These are phyloP conservation scores for Telmatherina bonti DNA, from an alignment of 2,797 vertebrate species.

Conservation along the genomic window DNA sequence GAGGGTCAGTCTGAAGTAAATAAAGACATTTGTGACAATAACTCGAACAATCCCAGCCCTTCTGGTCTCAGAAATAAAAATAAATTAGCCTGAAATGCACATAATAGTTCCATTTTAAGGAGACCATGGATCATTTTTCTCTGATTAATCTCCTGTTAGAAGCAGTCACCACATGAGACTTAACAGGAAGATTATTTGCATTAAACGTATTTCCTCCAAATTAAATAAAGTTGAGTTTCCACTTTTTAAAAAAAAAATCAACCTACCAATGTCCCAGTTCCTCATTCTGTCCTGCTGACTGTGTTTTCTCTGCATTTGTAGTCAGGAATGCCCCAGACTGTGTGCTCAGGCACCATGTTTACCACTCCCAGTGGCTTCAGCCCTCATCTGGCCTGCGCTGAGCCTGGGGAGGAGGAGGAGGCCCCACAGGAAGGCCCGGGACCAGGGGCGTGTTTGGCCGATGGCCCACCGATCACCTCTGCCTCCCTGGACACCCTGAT, in stretches of 20 bases:
- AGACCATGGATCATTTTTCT: neutral
- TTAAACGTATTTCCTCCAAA: neutral
- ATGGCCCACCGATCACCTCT: slow-evolving; percentile 86
- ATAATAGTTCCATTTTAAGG: no score
- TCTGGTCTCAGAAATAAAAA: no score
- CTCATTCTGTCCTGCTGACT: slow-evolving; percentile 39
- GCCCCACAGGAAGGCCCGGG: slow-evolving; percentile 85
- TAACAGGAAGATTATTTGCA: neutral
- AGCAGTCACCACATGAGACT: neutral
- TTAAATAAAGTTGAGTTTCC: slow-evolving; percentile 8
- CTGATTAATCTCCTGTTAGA: neutral
- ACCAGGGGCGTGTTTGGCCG: slow-evolving; percentile 71
- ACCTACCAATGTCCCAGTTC: neutral
- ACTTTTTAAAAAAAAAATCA: slow-evolving; percentile 5
- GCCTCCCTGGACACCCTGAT: slow-evolving; percentile 93
- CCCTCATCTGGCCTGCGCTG: slow-evolving; percentile 84
- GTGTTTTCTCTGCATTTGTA: slow-evolving; percentile 57
- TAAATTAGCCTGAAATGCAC: no score
- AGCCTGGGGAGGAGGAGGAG: slow-evolving; percentile 85
- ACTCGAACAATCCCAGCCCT: no score
- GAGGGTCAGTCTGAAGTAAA: no score
- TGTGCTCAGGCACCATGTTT: slow-evolving; percentile 89
- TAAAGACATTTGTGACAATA: no score
- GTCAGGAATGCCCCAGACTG: slow-evolving; percentile 91
- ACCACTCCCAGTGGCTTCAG: slow-evolving; percentile 88